phyloP scores from a whole-genome alignment of 2,113 vertebrate genomes.

The Pionites leucogaster region DNA sequence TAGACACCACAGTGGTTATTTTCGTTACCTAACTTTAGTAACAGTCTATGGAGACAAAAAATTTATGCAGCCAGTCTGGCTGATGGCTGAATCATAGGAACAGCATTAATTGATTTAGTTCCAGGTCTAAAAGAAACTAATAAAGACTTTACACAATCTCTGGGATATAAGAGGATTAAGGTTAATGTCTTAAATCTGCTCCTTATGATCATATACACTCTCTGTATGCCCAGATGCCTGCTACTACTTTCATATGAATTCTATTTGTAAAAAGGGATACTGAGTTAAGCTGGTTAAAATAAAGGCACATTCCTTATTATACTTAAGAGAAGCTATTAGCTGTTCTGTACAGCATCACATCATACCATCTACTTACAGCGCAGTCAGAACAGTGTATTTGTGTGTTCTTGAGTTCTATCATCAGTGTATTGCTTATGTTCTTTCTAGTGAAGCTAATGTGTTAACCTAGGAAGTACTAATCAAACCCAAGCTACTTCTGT shows the following conservation, averaged over 20 bases:
- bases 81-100: conserved; percentile 30
- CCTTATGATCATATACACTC: not conserved
- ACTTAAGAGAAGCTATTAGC: not conserved
- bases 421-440: not conserved
- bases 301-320: not conserved
- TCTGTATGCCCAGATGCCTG: not conserved
- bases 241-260: not conserved
- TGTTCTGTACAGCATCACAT: not conserved
- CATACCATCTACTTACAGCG: not conserved
- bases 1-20: not conserved
- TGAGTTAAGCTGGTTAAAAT: not conserved
- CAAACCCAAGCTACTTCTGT: not conserved
- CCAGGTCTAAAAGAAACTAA: not conserved
- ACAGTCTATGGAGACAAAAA: not conserved
- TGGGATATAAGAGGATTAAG: not conserved
- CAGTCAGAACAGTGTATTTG: not conserved
- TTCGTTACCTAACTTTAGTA: not conserved
- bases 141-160: not conserved
- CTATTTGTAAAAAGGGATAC: not conserved
- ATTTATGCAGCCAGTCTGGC: not conserved
- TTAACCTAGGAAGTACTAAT: not conserved
- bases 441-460: not conserved
- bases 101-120: conserved; percentile 7
- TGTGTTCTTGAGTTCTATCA: not conserved
- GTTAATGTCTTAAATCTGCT: not conserved